Base-by-base conservation (phyloP, 2,888 invertebrate genomes). In the Molanna angustata region DNA sequence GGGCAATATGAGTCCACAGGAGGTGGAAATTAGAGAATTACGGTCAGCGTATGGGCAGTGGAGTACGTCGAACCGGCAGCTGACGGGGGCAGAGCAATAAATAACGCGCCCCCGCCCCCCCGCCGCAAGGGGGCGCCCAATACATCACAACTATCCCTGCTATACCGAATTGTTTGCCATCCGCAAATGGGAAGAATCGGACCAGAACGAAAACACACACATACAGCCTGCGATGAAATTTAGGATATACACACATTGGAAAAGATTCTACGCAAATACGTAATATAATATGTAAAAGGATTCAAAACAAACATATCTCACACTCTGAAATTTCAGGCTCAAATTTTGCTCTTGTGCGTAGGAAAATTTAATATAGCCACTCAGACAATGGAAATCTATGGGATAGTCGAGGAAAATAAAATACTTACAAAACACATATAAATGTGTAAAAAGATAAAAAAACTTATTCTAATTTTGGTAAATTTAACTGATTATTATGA, bases 81-180 rank as follows among this genome's bases (percentile, higher is more conserved):
- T 56, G 56, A 56, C 52, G 56, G 52, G 52, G 56, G 56, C 40
- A 13, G 43, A 18, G 52, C 49, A 48, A 56, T 52, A 52, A 56
- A 56, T 52, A 52, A 56, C 47, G 18, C 16, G 18, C 44, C 43
- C 43, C 51, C 42, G 37, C 40, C 44, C 41, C 40, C 49, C 37
- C 13, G n/a, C 13, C 47, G 19, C 41, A 9, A 21, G n/a, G 20
- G n/a, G 27, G 6, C 16, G 4, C 32, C 50, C 57, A 49, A 52
- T 57, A 57, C 52, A 47, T 55, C 52, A 55, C 54, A 58, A 58
- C 40, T 58, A 52, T 50, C 43, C 47, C 16, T 39, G 45, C 49
- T 21, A 41, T 32, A 48, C 41, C 40, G 41, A 44, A 54, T 52
- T 55, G 49, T 52, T 54, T 53, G 48, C 50, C 49, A 44, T 49